Evolutionary conservation across 2,113 vertebrate species (phyloP).

Genomic region (Hepsetus odoe): DNA sequence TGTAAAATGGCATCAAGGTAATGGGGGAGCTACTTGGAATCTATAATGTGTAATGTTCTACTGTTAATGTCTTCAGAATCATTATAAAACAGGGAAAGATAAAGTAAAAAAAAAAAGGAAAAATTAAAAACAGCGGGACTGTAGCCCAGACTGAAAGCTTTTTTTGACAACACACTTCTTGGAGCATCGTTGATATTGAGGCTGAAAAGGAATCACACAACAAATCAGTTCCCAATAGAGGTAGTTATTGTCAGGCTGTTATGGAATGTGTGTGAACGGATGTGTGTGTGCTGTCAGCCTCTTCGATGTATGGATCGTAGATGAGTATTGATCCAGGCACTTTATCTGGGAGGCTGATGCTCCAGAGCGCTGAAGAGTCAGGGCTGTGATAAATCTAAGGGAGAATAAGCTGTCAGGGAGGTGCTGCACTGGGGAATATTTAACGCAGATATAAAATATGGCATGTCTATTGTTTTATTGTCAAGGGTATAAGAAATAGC

Average conservation of each 20-base stretch:
- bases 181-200: neutral
- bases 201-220: neutral
- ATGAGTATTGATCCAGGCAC: constrained; percentile 73
- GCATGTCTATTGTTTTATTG: constrained; percentile 72
- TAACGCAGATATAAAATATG: constrained; percentile 76
- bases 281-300: constrained; percentile 56
- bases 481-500: constrained; percentile 66
- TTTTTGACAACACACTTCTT: neutral
- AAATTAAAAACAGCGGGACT: too few relatives aligned
- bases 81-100: neutral
- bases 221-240: constrained; percentile 27
- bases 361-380: constrained; percentile 70
- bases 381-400: constrained; percentile 75
- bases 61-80: too few relatives aligned
- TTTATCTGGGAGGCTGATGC: constrained; percentile 67
- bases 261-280: neutral
- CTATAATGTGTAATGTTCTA: too few relatives aligned
- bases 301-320: constrained; percentile 73
- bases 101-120: neutral
- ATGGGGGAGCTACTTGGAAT: too few relatives aligned
- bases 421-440: constrained; percentile 74
- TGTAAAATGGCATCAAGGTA: too few relatives aligned
- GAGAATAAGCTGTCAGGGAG: constrained; percentile 74
- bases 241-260: constrained; percentile 21
- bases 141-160: too few relatives aligned